Percentiles rank a stretch among this genome's conserved stretches.
Conservation (phyloP, 2,797 vertebrate species). For the Harpagifer antarcticus region DNA sequence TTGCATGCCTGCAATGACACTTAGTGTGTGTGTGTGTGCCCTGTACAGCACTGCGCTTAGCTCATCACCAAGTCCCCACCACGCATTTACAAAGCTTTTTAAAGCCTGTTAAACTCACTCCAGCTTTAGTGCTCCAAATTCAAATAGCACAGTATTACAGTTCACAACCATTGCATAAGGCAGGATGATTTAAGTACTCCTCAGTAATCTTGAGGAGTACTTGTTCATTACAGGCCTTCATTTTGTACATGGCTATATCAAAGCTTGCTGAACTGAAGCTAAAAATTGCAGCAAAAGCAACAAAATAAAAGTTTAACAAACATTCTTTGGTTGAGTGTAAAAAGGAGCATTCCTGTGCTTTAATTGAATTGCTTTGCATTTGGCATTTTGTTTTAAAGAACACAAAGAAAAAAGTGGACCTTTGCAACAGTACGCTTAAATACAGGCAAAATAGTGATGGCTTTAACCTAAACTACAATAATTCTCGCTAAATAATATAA, state of each 20-base stretch:
- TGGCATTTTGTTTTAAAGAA: slow-evolving; percentile 68
- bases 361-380: slow-evolving; percentile 75
- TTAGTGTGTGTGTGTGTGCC: slow-evolving; percentile 44
- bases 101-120: slow-evolving; percentile 57
- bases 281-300: slow-evolving; percentile 40
- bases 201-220: slow-evolving; percentile 42
- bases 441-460: slow-evolving; percentile 80
- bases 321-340: slow-evolving; percentile 86
- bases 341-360: slow-evolving; percentile 85
- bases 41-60: slow-evolving; percentile 60
- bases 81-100: slow-evolving; percentile 72
- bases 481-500: slow-evolving; percentile 75
- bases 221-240: slow-evolving; percentile 55
- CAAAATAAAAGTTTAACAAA: slow-evolving; percentile 68
- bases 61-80: slow-evolving; percentile 56
- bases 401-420: slow-evolving; percentile 62
- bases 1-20: slow-evolving; percentile 67
- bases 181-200: slow-evolving; percentile 71
- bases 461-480: slow-evolving; percentile 72
- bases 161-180: slow-evolving; percentile 87
- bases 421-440: slow-evolving; percentile 75
- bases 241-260: slow-evolving; percentile 57
- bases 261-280: slow-evolving; percentile 69
- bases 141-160: slow-evolving; percentile 87
- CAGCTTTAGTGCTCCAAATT: slow-evolving; percentile 69